Percentiles rank a stretch among this genome's conserved stretches.
Conservation (phyloP, 2,888 invertebrate species). For the Spodoptera exigua region DNA sequence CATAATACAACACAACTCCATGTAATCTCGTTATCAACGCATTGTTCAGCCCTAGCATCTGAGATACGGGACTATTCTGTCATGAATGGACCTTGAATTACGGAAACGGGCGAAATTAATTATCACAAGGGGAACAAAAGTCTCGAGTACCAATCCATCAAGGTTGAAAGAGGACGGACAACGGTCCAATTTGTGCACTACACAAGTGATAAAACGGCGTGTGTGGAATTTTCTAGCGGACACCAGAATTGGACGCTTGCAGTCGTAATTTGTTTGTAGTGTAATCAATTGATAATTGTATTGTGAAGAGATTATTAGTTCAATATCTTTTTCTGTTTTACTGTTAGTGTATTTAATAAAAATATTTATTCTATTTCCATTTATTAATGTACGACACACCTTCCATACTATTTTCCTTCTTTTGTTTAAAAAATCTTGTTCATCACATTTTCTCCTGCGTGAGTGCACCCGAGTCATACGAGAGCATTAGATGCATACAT, state of each 20-base stretch:
- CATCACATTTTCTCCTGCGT: no score
- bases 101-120: constrained; percentile 74
- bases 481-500: no score
- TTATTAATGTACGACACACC: no score
- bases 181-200: constrained; percentile 64
- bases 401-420: no score
- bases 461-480: no score
- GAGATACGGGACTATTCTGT: constrained; percentile 61
- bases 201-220: constrained; percentile 45
- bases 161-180: constrained; percentile 70
- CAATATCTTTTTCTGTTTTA: neutral
- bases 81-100: constrained; percentile 62
- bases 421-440: no score
- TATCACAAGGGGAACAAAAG: constrained; percentile 74
- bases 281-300: constrained; percentile 3
- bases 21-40: constrained; percentile 56
- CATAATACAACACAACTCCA: constrained; percentile 55
- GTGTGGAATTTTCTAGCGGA: constrained; percentile 38
- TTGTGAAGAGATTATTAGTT: no score
- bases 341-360: no score
- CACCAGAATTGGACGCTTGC: constrained; percentile 25
- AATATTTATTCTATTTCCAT: no score
- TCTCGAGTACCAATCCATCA: constrained; percentile 75
- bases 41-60: constrained; percentile 58
- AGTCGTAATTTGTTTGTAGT: constrained; percentile 10